A percentile compares a stretch with the other conserved stretches of the same genome.
Conservation (phyloP, 1,140 invertebrate species). For the Ostrea edulis region DNA sequence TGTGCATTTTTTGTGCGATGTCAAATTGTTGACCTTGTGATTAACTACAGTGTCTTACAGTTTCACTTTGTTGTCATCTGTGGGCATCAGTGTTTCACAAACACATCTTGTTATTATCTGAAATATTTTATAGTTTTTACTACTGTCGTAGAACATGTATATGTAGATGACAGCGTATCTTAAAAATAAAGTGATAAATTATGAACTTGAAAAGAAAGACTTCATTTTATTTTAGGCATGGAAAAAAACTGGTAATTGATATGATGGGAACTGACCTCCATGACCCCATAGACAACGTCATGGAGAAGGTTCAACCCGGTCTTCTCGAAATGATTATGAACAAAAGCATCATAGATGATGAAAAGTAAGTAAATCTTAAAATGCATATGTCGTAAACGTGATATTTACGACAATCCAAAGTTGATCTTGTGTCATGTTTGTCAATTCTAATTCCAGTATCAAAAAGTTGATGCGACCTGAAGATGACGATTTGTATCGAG, state of each 20-base stretch:
- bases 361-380: neutral
- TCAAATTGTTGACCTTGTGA: too few relatives aligned
- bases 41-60: too few relatives aligned
- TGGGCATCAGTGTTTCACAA: too few relatives aligned
- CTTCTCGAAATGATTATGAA: neutral
- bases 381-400: too few relatives aligned
- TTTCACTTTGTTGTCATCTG: too few relatives aligned
- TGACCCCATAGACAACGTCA: neutral
- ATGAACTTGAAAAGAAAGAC: too few relatives aligned
- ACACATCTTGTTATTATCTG: too few relatives aligned
- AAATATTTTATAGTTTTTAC: too few relatives aligned
- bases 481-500: neutral
- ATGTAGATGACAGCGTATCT: too few relatives aligned
- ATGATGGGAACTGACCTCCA: slow-evolving; percentile 4
- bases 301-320: neutral
- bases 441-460: neutral
- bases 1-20: too few relatives aligned
- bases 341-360: slow-evolving; percentile 14
- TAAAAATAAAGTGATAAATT: too few relatives aligned
- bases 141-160: too few relatives aligned
- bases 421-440: neutral
- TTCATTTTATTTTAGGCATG: neutral
- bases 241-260: neutral
- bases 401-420: neutral
- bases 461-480: neutral